A percentile compares a stretch with the other conserved stretches of the same genome.
These are phyloP conservation scores for Lutjanus erythropterus DNA, from an alignment of 2,113 vertebrate genomes.

Conservation along the genomic window DNA sequence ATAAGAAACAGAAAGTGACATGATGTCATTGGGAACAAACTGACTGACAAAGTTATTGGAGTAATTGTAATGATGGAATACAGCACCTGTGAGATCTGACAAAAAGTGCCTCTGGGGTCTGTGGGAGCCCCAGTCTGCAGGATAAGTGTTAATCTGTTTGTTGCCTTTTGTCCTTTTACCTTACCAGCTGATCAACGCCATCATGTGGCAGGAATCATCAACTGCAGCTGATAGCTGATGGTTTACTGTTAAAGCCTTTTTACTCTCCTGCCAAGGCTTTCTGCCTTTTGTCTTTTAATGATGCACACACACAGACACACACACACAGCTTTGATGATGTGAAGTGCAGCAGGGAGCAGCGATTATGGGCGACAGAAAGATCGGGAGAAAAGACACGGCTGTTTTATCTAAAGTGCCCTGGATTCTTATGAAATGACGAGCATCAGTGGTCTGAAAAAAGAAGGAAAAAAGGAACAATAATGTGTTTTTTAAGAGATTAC, in stretches of 20 bases:
- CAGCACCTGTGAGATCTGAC: too few relatives aligned
- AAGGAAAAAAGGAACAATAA: neutral
- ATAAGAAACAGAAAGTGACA: too few relatives aligned
- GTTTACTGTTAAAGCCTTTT: slow-evolving; percentile 4
- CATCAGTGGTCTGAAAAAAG: slow-evolving; percentile 19
- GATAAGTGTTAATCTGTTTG: too few relatives aligned
- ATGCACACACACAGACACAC: slow-evolving; percentile 20
- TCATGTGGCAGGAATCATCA: slow-evolving; percentile 57
- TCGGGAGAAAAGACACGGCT: neutral
- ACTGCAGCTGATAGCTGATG: slow-evolving; percentile 31
- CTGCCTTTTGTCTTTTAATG: slow-evolving; percentile 37
- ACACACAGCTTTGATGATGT: slow-evolving; percentile 31
- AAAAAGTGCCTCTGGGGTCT: too few relatives aligned
- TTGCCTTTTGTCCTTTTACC: slow-evolving; percentile 26
- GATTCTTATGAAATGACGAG: slow-evolving; percentile 42
- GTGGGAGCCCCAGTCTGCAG: too few relatives aligned
- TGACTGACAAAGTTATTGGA: too few relatives aligned
- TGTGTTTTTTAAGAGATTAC: neutral
- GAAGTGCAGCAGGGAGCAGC: slow-evolving; percentile 29
- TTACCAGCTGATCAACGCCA: slow-evolving; percentile 48
- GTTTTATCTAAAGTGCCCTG: slow-evolving; percentile 33
- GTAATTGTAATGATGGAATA: too few relatives aligned
- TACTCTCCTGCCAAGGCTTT: neutral
- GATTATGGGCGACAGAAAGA: slow-evolving; percentile 11
- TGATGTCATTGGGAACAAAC: too few relatives aligned